Evolutionary conservation across 1,140 invertebrate genomes (phyloP).

Genomic region (Maniola jurtina): DNA sequence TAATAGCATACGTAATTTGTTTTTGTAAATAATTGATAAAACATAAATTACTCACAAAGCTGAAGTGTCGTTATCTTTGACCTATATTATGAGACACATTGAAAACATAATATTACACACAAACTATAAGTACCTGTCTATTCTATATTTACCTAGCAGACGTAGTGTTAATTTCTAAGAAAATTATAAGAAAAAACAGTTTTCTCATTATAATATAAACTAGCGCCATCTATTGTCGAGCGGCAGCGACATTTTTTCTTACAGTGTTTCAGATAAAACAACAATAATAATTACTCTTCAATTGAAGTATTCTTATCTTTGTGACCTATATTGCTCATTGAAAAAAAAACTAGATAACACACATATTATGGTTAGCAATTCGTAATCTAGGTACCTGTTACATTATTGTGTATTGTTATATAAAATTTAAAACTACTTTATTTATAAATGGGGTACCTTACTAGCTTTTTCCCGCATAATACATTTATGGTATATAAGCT

Average conservation of each 20-base stretch:
- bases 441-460: no score
- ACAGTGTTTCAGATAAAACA: background rate
- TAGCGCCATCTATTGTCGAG: background rate
- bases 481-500: no score
- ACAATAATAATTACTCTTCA: background rate
- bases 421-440: no score
- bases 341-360: no score
- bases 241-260: background rate
- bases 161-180: no score
- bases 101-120: slow-evolving; percentile 28
- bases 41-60: slow-evolving; percentile 35
- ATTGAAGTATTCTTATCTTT: background rate
- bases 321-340: no score
- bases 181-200: no score
- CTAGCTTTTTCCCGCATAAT: no score
- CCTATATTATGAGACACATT: slow-evolving; percentile 41
- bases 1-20: background rate
- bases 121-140: background rate
- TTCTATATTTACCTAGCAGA: no score
- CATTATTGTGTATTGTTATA: no score
- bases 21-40: slow-evolving; percentile 30
- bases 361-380: no score
- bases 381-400: no score
- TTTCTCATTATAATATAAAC: background rate
- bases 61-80: slow-evolving; percentile 44